Conservation (phyloP, 2,113 vertebrate genomes). For the Galeopterus variegatus region DNA sequence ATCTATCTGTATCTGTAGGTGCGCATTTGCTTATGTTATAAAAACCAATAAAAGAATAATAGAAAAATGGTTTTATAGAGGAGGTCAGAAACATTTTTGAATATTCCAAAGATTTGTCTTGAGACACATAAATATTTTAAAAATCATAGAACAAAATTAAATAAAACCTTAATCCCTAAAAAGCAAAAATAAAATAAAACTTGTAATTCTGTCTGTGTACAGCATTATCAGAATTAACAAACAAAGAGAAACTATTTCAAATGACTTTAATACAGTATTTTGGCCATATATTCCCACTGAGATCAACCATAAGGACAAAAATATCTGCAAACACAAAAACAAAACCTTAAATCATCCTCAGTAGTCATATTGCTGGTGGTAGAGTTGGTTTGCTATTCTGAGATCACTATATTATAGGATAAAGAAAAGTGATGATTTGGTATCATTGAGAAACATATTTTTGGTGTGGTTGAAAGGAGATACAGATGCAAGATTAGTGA, state of each 20-base stretch:
- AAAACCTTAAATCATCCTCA: not conserved
- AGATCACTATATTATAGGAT: not conserved
- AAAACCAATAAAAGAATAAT: conserved; percentile 26
- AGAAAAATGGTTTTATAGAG: not conserved
- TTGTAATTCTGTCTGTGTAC: not conserved
- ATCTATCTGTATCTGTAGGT: not conserved
- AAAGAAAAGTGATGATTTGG: not conserved
- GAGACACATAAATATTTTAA: not conserved
- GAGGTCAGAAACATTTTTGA: not conserved
- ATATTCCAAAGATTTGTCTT: not conserved
- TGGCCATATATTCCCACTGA: not conserved
- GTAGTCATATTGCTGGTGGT: not conserved
- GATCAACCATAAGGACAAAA: not conserved
- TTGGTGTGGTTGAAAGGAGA: not conserved
- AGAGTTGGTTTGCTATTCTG: not conserved
- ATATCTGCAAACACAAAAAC: not conserved
- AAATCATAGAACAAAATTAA: not conserved
- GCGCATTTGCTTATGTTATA: not conserved
- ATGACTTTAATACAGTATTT: not conserved
- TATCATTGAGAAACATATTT: not conserved
- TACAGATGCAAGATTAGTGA: not conserved
- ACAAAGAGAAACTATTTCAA: not conserved
- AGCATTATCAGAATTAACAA: not conserved
- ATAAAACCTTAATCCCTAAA: not conserved
- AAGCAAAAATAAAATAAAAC: conserved; percentile 2